Evolutionary conservation across 2,797 vertebrate genomes (phyloP).

Genomic region (Coregonus ussuriensis): DNA sequence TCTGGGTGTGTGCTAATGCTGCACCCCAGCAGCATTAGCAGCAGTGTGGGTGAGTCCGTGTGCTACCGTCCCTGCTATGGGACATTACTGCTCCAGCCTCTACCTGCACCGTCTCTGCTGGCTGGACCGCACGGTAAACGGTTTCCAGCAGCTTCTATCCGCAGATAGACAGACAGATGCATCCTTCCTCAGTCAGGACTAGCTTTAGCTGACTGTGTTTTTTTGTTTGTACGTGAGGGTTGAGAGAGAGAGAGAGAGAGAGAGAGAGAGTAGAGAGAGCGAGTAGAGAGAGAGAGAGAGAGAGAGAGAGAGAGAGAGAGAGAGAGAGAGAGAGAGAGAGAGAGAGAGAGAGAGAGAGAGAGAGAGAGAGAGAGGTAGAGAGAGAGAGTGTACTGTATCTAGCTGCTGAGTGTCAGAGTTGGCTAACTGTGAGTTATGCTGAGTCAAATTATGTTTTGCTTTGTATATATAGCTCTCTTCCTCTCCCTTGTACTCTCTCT

Average conservation of each 20-base stretch:
- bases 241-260: not conserved
- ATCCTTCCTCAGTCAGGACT: not conserved
- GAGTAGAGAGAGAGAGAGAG: no score
- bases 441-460: not conserved
- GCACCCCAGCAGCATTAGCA: not conserved
- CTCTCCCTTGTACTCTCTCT: constrained; percentile 47
- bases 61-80: constrained; percentile 72
- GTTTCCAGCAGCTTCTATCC: constrained; percentile 40
- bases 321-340: not conserved
- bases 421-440: not conserved
- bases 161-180: not conserved
- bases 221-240: constrained; percentile 23
- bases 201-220: no score
- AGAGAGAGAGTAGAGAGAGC: not conserved
- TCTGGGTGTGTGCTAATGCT: constrained; percentile 15
- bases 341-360: not conserved
- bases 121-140: constrained; percentile 85
- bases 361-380: not conserved
- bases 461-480: not conserved
- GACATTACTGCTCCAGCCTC: constrained; percentile 83
- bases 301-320: no score
- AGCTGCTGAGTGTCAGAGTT: not conserved
- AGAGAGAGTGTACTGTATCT: not conserved
- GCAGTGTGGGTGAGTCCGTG: constrained; percentile 25
- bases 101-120: constrained; percentile 75